Base-by-base conservation (phyloP, 2,888 invertebrate species). In the Zaprionus obscuricornis region DNA sequence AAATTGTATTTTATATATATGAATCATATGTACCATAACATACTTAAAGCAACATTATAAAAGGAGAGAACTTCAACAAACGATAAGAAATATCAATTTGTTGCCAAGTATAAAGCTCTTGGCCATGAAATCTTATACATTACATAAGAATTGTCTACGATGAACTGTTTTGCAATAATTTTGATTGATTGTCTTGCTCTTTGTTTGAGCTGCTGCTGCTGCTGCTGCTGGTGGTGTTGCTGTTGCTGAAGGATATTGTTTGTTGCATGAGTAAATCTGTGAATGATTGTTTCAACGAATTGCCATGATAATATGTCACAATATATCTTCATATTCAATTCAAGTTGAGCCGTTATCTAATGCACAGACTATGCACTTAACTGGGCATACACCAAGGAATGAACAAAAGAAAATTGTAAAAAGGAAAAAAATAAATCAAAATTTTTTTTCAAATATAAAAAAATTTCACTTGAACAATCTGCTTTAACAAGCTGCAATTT, bases 401-500 rank as follows among this genome's bases (percentile, higher is more conserved):
- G 29, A 54, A 74, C 45, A 69, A 64, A 64, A 43, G 52, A 57
- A 46, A 57, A 52, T 14, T 2, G 17, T 31, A 31, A 51, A 43
- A 39, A 29, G 42, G 39, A 24, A 63, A 18, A 51, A 51, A 60
- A 54, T 60, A 63, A 51, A 56, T 58, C 68, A 59, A 42, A 40
- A 54, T 60, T 51, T 52, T 51, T 63, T 54, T 17, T n/a, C n/a
- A n/a, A n/a, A n/a, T n/a, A n/a, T n/a, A n/a, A n/a, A n/a, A n/a
- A n/a, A n/a, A n/a, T n/a, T n/a, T n/a, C n/a, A n/a, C n/a, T n/a
- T n/a, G n/a, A n/a, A 65, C 62, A 69, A 65, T 77, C 56, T 59
- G 47, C 51, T 16, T 45, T 52, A 72, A 73, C 66, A 58, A 69
- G 69, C 63, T 33, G 64, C 64, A 65, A 69, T 66, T 65, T 58